Conservation (phyloP, 2,888 invertebrate genomes). For the Catotricha subobsoleta region DNA sequence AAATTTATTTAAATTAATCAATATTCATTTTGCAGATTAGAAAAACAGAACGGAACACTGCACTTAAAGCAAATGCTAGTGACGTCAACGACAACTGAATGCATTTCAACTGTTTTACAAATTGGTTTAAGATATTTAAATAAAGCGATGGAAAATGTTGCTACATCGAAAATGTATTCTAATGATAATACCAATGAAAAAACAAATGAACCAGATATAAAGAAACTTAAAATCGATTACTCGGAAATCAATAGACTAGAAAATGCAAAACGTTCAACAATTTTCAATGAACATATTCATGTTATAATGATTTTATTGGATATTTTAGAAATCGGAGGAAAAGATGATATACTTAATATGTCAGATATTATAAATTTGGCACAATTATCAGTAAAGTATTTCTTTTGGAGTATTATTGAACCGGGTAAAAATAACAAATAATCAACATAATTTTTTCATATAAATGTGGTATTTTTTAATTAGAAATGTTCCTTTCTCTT, state of each 20-base stretch:
- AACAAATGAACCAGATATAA: neutral
- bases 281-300: conserved; percentile 22
- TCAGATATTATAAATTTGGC: conserved; percentile 52
- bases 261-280: conserved; percentile 1
- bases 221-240: neutral
- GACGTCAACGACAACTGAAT: conserved; percentile 20
- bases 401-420: conserved; percentile 53
- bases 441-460: neutral
- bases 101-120: conserved; percentile 24
- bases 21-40: conserved; percentile 17
- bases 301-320: conserved; percentile 44
- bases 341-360: conserved; percentile 38
- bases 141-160: neutral
- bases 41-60: conserved; percentile 19
- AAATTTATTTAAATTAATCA: neutral
- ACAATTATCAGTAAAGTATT: conserved; percentile 53
- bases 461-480: neutral
- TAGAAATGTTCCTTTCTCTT: neutral
- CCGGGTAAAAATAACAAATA: conserved; percentile 39
- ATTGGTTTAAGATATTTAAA: conserved; percentile 17
- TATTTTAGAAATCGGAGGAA: conserved; percentile 42
- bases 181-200: neutral
- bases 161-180: neutral
- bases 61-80: conserved; percentile 20
- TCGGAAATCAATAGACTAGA: neutral